Base-by-base conservation (phyloP, 2,113 vertebrate genomes). In the Zosterops borbonicus region DNA sequence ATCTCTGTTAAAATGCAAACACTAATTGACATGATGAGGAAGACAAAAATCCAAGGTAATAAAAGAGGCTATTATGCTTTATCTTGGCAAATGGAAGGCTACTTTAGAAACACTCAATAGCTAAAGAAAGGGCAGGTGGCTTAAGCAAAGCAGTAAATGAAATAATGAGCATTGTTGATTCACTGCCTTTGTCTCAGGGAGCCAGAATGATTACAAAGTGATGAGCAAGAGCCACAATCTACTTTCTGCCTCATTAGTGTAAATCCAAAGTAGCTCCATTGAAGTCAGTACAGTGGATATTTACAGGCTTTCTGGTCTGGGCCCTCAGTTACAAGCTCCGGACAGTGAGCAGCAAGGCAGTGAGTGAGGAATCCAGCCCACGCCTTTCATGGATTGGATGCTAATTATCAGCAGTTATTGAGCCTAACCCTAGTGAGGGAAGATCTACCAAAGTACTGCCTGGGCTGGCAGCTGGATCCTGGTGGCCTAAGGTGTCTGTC, bases 1-100 rank as follows among this genome's bases (percentile, higher is more conserved):
- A 92, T 96, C 91, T 94, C 91, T 56, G 67, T 96, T 95, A 95
- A 94, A 97, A 94, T 89, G 76, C 84, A 97, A 96, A 96, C 82
- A 12, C 88, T 97, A 97, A 97, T 97, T 95, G 94, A 96, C 79
- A 49, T 70, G 89, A 96, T 90, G 93, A 86, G 79, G 76, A 91
- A 85, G 85, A 90, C 28, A 80, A 87, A 96, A 83, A 87, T 73
- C 56, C 50, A 85, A 81, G 18, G 88, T 92, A 96, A 96, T 96
- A 94, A 87, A 92, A 82, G 89, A 73, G 67, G 70, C 74, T 67
- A 92, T 91, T 91, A 87, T 35, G 35, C 78, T 96, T 94, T 93
- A 92, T 92, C 84, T 93, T 71, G 31, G 78, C 59, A 89, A 96
- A 76, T 73, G 53, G 77, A 87, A 79, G 82, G 74, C 92, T 94